These are phyloP conservation scores for Pteromalus puparum DNA, from an alignment of 1,140 invertebrate species.

Conservation along the genomic window DNA sequence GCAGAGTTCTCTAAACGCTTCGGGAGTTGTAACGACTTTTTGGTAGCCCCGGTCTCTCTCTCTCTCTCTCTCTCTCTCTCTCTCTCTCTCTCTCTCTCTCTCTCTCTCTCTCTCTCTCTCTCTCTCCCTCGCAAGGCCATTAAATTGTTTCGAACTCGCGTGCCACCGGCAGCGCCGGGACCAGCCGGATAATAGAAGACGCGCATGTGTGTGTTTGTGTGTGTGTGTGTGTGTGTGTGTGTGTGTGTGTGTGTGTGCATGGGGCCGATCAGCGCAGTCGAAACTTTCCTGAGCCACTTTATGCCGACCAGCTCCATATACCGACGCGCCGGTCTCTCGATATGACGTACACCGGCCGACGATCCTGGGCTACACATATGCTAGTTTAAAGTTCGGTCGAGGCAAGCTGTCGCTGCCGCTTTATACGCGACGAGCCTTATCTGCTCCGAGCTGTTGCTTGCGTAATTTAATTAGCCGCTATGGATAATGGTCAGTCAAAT, in stretches of 20 bases:
- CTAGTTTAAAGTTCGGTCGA: slow-evolving; percentile 26
- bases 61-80: slow-evolving; percentile 46
- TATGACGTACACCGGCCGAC: not conserved
- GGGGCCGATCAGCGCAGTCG: not conserved
- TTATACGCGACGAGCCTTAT: not conserved
- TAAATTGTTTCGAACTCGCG: slow-evolving; percentile 59
- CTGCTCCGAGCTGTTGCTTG: not conserved
- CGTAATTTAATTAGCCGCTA: slow-evolving; percentile 24
- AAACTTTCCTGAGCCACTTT: slow-evolving; percentile 13
- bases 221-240: not conserved
- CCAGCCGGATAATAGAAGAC: not conserved
- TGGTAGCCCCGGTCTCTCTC: slow-evolving; percentile 59
- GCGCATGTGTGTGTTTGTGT: not conserved
- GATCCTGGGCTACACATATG: not conserved
- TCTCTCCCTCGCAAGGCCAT: slow-evolving; percentile 65
- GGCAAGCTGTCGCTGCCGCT: slow-evolving; percentile 25
- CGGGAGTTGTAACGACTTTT: slow-evolving; percentile 71
- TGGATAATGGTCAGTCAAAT: not conserved
- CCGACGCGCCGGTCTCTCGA: not conserved
- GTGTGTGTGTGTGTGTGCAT: not conserved
- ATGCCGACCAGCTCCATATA: not conserved
- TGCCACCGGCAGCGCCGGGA: not conserved
- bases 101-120: slow-evolving; percentile 52
- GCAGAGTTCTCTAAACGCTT: slow-evolving; percentile 58
- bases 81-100: slow-evolving; percentile 58